A percentile compares a stretch with the other conserved stretches of the same genome.
Evolutionary conservation across 2,797 vertebrate genomes (phyloP).

Genomic region (Melanotaenia trifasciata): DNA sequence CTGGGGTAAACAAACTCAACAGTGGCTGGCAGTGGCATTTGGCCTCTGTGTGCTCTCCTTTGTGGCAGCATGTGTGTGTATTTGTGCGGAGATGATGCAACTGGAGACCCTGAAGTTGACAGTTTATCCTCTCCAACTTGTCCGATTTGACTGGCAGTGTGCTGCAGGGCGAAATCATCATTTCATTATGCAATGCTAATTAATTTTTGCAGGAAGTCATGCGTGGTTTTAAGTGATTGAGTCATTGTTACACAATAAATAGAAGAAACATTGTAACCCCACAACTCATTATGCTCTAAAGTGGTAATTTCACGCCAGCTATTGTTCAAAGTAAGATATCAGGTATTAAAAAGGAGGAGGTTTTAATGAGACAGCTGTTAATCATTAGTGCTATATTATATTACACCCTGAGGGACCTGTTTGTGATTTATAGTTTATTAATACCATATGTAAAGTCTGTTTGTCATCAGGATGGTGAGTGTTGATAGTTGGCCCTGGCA

Average conservation of each 20-base stretch:
- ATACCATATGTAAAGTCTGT: conserved; percentile 16
- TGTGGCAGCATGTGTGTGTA: conserved; percentile 26
- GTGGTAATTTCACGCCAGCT: conserved; percentile 70
- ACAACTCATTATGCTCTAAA: conserved; percentile 39
- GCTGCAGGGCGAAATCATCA: conserved; percentile 43
- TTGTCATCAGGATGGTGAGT: conserved; percentile 16
- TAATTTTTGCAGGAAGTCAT: conserved; percentile 67
- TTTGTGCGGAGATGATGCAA: conserved; percentile 19
- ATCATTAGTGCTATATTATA: conserved; percentile 50
- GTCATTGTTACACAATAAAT: conserved; percentile 66
- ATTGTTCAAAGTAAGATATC: conserved; percentile 54
- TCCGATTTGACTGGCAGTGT: conserved; percentile 36
- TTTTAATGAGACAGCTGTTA: conserved; percentile 50
- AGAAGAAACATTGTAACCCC: conserved; percentile 38
- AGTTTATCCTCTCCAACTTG: conserved; percentile 33
- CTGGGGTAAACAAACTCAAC: conserved; percentile 54
- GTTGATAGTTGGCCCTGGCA: conserved; percentile 21
- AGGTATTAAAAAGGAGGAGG: conserved; percentile 43
- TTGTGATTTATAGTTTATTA: conserved; percentile 46
- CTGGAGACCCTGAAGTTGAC: conserved; percentile 37
- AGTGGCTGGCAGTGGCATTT: conserved; percentile 61
- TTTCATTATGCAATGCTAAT: conserved; percentile 76
- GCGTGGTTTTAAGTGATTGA: conserved; percentile 66
- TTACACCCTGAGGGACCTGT: conserved; percentile 39
- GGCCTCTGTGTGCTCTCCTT: conserved; percentile 49